phyloP scores from a whole-genome alignment of 2,113 vertebrate genomes.

The Tachycineta bicolor region DNA sequence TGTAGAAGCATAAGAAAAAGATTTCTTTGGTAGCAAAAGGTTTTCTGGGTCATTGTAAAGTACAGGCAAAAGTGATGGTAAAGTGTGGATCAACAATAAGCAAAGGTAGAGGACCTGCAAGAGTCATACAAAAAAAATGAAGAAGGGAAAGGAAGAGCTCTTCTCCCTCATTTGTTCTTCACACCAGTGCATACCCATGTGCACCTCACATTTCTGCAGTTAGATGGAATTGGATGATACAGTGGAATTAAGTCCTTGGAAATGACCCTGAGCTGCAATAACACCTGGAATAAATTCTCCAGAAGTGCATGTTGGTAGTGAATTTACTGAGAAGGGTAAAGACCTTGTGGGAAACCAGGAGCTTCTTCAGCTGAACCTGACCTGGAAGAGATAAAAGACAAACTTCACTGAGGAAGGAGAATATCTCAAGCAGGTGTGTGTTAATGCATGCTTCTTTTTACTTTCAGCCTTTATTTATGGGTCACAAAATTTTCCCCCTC shows the following conservation, averaged over 20 bases:
- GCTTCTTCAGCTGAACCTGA: background rate
- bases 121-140: background rate
- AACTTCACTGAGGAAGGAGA: background rate
- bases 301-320: background rate
- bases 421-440: conserved; percentile 1
- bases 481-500: background rate
- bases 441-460: background rate
- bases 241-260: background rate
- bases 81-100: background rate
- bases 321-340: background rate
- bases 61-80: background rate
- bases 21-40: background rate
- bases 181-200: background rate
- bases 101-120: background rate
- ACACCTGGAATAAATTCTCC: background rate
- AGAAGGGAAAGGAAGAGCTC: background rate
- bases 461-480: background rate
- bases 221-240: background rate
- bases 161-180: background rate
- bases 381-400: background rate
- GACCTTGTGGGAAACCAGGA: background rate
- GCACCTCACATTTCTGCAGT: background rate
- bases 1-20: background rate
- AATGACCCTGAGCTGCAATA: background rate
- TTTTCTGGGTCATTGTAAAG: background rate